Conservation (phyloP, 2,888 invertebrate genomes). For the Thymelicus lineola region DNA sequence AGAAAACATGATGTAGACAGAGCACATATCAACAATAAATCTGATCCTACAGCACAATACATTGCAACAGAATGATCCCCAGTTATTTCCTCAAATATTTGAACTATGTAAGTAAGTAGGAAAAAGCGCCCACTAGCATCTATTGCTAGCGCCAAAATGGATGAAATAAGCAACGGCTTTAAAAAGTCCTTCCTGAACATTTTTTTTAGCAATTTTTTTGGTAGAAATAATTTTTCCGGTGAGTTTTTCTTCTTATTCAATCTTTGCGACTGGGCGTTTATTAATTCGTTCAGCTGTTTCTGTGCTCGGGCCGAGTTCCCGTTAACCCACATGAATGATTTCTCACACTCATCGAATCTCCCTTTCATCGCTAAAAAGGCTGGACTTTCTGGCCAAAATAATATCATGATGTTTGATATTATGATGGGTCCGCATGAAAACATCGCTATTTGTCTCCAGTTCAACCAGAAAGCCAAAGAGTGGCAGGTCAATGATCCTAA, state of each 20-base stretch:
- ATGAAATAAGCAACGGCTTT: constrained; percentile 28
- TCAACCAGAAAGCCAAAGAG: constrained; percentile 45
- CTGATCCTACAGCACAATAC: constrained; percentile 30
- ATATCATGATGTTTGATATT: constrained; percentile 45
- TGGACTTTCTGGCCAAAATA: constrained; percentile 59
- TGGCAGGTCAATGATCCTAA: constrained; percentile 52
- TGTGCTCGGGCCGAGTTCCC: constrained; percentile 47
- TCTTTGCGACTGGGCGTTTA: constrained; percentile 41
- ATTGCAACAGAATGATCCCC: constrained; percentile 26
- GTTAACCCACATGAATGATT: constrained; percentile 52
- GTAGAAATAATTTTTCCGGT: not conserved
- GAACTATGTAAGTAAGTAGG: constrained; percentile 26
- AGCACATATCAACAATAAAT: constrained; percentile 26
- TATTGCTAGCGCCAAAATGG: constrained; percentile 10
- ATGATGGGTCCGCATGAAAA: constrained; percentile 42
- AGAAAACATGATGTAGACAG: constrained; percentile 24
- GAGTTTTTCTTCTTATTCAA: constrained; percentile 12
- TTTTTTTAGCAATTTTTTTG: constrained; percentile 17
- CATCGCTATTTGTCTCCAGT: constrained; percentile 53
- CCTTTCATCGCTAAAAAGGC: constrained; percentile 54
- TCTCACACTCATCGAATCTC: constrained; percentile 52
- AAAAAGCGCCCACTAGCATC: constrained; percentile 32
- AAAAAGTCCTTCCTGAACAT: constrained; percentile 28
- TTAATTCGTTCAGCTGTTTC: constrained; percentile 48
- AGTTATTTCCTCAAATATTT: constrained; percentile 26